These are phyloP conservation scores for Amphimedon queenslandica DNA, from an alignment of 37 sponge, comb jelly and placozoan species.

Conservation along the genomic window DNA sequence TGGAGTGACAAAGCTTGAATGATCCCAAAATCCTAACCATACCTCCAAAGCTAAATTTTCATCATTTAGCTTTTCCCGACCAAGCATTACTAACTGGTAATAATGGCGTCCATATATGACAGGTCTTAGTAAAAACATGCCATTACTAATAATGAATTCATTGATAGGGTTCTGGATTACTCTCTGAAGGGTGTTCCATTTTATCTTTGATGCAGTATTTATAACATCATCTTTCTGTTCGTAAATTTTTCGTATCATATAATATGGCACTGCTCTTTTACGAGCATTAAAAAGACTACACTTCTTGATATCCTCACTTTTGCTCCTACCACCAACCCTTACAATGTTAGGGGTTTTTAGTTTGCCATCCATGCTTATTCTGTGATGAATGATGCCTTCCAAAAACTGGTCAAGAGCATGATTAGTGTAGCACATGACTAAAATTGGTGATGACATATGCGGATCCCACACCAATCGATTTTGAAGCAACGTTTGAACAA, in stretches of 20 bases:
- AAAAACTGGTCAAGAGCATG: conserved; percentile 97
- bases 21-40: conserved; percentile 4
- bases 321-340: conserved; percentile 78
- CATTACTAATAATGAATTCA: neutral
- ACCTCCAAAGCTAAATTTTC: neutral
- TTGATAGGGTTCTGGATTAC: neutral
- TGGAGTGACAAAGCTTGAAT: neutral
- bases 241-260: neutral
- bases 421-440: conserved; percentile 90
- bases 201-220: neutral
- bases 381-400: conserved; percentile 38
- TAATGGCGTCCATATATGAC: neutral
- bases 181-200: neutral
- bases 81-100: neutral
- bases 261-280: neutral
- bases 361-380: neutral
- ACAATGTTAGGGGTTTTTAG: conserved; percentile 30
- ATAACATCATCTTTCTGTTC: neutral
- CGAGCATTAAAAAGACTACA: conserved; percentile 14
- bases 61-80: neutral
- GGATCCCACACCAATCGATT: conserved; percentile 58
- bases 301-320: conserved; percentile 59
- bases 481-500: conserved; percentile 60
- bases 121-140: neutral
- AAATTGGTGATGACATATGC: conserved; percentile 54